Evolutionary conservation across 2,113 vertebrate species (phyloP).

Genomic region (Vidua chalybeata): DNA sequence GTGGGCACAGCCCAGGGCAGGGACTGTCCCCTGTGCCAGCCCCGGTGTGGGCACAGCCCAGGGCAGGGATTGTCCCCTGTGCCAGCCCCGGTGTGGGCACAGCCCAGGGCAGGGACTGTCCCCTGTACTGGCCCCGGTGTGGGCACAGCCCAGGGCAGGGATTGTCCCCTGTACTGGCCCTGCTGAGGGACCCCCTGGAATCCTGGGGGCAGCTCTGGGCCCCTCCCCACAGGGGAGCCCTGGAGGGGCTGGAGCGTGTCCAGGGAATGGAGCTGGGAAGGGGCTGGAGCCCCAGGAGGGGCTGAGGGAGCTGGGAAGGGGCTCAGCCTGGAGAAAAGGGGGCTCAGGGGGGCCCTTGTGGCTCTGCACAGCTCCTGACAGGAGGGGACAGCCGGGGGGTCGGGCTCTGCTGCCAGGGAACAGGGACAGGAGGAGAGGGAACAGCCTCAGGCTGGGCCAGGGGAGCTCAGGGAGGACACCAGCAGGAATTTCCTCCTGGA

Average conservation of each 20-base stretch:
- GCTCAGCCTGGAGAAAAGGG: not conserved
- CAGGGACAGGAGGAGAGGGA: not conserved
- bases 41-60: not conserved
- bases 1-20: not conserved
- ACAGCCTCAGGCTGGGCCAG: not conserved
- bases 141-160: not conserved
- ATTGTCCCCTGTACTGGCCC: not conserved
- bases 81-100: no score
- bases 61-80: not conserved
- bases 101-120: not conserved
- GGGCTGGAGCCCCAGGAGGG: not conserved
- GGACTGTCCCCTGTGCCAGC: not conserved
- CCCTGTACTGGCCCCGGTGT: no score
- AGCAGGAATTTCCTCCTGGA: not conserved
- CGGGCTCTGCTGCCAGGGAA: not conserved
- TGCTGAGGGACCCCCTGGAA: not conserved
- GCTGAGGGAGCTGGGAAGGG: not conserved
- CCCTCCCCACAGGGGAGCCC: not conserved
- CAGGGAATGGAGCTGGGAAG: not conserved
- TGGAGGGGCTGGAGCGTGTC: not conserved
- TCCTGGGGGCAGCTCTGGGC: not conserved
- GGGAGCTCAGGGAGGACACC: accelerated
- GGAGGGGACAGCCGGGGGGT: not conserved
- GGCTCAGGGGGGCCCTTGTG: not conserved
- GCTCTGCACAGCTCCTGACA: not conserved